Base-by-base conservation (phyloP, 2,797 vertebrate genomes). In the Denticeps clupeoides region DNA sequence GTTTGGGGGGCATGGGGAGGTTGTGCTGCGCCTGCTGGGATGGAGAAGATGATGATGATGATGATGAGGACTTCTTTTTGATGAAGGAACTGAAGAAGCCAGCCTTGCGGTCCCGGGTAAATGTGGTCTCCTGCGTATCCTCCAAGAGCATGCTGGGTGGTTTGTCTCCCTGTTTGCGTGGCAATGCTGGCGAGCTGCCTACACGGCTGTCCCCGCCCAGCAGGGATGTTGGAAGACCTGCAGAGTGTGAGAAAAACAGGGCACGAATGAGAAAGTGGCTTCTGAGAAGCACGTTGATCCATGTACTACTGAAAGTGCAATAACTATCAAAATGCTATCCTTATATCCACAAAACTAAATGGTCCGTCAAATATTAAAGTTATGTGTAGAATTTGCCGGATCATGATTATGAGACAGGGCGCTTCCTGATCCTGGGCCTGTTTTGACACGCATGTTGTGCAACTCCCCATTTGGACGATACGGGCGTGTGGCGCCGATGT, bases 11-110 rank as follows among this genome's bases (percentile, higher is more conserved):
- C 0, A 88, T 89, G 2, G 95, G 94, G 24, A 92, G 89, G 3
- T 87, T 98, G 52, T 84, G 85, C 23, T 78, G 82, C n/a, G 70
- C 75, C 45, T 83, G 82, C 40, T 80, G 74, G 5, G 82, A 76
- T 1, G 74, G 51, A 13, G 58, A 67, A 3, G 62, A 50, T 0
- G 77, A 74, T 16, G 83, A 80, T 1, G 82, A 80, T 0, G 65
- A 61, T 9, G 80, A 79, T 1, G 73, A 71, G 1, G 80, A 77
- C 67, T 93, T 97, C 74, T 97, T 98, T 76, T 89, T 98, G 74
- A 98, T 98, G 58, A 98, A 97, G 42, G 95, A 99, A 75, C 95
- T 99, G 74, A 99, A 99, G 81, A 99, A 99, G 64, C 92, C 90
- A 1, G 93, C 87, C 68, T 97, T 97, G 48, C 95, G 87, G 65